Evolutionary conservation across 2,888 invertebrate species (phyloP), one percentile per base, ranked within the genome.

Genomic region (Drosophila birchii): DNA sequence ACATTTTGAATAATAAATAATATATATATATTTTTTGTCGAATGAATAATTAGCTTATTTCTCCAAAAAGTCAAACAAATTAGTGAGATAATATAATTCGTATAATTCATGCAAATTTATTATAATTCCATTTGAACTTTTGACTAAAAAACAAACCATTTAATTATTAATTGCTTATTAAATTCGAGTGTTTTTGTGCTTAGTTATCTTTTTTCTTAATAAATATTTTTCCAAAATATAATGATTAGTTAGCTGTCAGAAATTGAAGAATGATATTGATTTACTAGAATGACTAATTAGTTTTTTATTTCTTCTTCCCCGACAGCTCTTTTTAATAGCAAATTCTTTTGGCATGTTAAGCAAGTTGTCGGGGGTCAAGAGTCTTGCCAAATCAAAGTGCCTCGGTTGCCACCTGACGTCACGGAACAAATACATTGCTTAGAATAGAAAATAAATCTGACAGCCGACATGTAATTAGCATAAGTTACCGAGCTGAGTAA

Each of bases 391-490:
- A 49, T 29, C 44, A n/a, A 55, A 56, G 26, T 67, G 55, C 36
- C n/a, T 64, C 49, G 36, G 41, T 49, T 49, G 63, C 64, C 64
- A 68, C 39, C 47, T 69, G 41, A 68, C 67, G 57, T 68, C 67
- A 57, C 70, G 38, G 26, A 67, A n/a, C n/a, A n/a, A n/a, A 12
- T 26, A 45, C 12, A 39, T 5, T 34, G 16, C n/a, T 18, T 18
- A 16, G 45, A 41, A 47, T 41, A 39, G 45, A 69, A 57, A 56
- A 41, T 23, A 34, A 69, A 36, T 64, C 69, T 39, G 45, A 68
- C 56, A 69, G 56, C 23, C 11, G 16, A 69, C 56, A 6, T 3
- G 26, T 20, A 73, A 72, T 72, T 73, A 63, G 64, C 71, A 74
- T 73, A 56, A 56, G 36, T 34, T 38, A n/a, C 45, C 36, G 49